Conservation (phyloP, 2,797 vertebrate genomes). For the Echeneis naucrates region DNA sequence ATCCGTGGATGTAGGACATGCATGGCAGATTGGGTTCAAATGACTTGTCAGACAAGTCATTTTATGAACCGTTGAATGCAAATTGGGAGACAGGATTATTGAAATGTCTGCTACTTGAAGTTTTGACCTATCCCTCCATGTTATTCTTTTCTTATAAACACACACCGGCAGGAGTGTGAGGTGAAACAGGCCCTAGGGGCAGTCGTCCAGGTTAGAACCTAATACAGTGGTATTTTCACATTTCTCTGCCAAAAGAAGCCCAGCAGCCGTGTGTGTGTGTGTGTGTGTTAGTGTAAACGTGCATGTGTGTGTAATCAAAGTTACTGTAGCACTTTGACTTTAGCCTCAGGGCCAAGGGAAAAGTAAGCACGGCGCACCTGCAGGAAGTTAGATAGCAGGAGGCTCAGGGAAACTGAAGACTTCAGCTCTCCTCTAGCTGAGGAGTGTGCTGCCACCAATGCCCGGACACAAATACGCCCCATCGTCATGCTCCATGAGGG, state of each 20-base stretch:
- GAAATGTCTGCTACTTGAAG: constrained; percentile 10
- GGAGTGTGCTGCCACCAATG: too few species aligned
- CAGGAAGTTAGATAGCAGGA: constrained; percentile 50
- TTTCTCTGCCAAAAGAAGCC: constrained; percentile 66
- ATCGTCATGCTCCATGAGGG: neutral
- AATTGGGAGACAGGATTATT: constrained; percentile 11
- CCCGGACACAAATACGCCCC: neutral
- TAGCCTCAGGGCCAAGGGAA: constrained; percentile 51
- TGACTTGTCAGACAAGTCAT: neutral
- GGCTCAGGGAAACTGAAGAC: constrained; percentile 36
- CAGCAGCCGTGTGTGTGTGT: constrained; percentile 51
- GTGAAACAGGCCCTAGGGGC: constrained; percentile 46
- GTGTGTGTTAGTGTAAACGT: constrained; percentile 8
- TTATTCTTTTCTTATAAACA: constrained; percentile 37
- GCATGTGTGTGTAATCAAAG: constrained; percentile 44
- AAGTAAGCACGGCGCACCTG: constrained; percentile 65
- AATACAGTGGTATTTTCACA: constrained; percentile 69
- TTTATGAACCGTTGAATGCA: neutral
- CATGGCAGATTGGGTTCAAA: neutral
- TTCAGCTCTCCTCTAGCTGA: constrained; percentile 8
- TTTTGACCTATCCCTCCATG: constrained; percentile 11
- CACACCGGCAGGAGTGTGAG: constrained; percentile 32
- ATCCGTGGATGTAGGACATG: neutral
- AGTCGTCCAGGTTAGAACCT: constrained; percentile 52
- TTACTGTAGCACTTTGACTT: constrained; percentile 40